Conservation (phyloP, 1,140 invertebrate species). For the Radopholus similis region DNA sequence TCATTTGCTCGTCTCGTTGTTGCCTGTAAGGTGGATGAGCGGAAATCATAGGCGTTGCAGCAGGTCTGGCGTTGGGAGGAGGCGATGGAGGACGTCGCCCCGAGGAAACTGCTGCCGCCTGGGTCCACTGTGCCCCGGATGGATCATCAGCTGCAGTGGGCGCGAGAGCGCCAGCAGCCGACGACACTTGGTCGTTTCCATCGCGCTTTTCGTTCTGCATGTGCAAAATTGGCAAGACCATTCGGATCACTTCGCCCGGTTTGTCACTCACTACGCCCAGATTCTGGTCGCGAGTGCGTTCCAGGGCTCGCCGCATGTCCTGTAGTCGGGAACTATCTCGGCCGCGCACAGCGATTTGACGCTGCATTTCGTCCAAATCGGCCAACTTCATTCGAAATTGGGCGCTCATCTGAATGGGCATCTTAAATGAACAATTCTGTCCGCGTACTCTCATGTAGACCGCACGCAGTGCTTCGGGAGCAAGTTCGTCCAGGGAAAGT, state of each 20-base stretch:
- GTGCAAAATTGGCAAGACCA: not conserved
- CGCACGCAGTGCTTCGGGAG: conserved; percentile 20
- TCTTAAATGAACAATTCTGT: not conserved
- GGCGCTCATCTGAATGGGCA: conserved; percentile 7
- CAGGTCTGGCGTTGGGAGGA: not conserved
- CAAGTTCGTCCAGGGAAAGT: conserved; percentile 7
- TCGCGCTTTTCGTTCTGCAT: not conserved
- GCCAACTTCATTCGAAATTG: conserved; percentile 18
- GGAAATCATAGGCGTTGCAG: not conserved
- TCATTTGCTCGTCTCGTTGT: not conserved
- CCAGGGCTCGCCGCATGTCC: conserved; percentile 25
- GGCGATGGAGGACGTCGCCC: conserved; percentile 1
- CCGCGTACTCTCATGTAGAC: conserved; percentile 20
- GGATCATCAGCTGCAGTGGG: not conserved
- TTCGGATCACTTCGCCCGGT: not conserved
- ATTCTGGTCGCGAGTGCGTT: conserved; percentile 19
- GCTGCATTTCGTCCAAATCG: conserved; percentile 29
- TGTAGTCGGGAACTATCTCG: conserved; percentile 25
- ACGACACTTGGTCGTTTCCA: not conserved
- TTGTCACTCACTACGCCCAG: conserved; percentile 8
- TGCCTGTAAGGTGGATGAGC: not conserved
- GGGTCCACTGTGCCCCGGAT: conserved; percentile 7
- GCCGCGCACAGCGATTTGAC: conserved; percentile 17
- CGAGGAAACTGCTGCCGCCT: conserved; percentile 13
- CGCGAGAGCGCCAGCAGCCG: not conserved